Conservation (phyloP, 1,140 invertebrate genomes). For the Ridgeia piscesae region DNA sequence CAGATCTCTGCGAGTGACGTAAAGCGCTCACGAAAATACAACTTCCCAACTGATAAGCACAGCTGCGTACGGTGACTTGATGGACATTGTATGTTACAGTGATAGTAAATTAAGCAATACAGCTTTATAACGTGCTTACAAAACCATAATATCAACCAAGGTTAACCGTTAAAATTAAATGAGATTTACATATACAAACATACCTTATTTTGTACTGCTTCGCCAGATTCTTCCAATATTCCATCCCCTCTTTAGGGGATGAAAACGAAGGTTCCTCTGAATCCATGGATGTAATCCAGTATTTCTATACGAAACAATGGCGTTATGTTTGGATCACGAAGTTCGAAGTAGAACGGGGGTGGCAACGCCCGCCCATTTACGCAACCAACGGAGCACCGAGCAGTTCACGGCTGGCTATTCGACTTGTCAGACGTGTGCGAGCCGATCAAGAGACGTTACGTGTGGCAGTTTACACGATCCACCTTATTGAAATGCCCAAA, state of each 20-base stretch:
- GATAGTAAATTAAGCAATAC: neutral
- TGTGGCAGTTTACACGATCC: neutral
- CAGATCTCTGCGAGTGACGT: neutral
- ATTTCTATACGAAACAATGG: neutral
- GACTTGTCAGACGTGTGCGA: neutral
- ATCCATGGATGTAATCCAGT: slow-evolving; percentile 17
- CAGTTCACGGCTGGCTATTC: neutral
- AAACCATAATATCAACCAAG: neutral
- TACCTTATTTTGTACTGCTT: slow-evolving; percentile 50
- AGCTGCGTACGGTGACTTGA: neutral
- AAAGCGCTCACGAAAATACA: neutral
- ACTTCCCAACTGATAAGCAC: neutral
- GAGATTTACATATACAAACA: slow-evolving; percentile 27
- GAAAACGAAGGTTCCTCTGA: slow-evolving; percentile 34
- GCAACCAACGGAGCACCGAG: neutral
- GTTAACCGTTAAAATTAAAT: no score
- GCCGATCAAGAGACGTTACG: neutral
- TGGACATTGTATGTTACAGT: neutral
- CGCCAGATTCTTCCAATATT: slow-evolving; percentile 45
- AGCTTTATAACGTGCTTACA: neutral
- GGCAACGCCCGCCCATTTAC: neutral
- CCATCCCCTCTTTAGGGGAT: slow-evolving; percentile 45
- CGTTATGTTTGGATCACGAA: neutral
- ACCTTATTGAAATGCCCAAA: neutral
- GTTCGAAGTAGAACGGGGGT: neutral